Base-by-base conservation (phyloP, 2,113 vertebrate species). In the Jaculus jaculus region DNA sequence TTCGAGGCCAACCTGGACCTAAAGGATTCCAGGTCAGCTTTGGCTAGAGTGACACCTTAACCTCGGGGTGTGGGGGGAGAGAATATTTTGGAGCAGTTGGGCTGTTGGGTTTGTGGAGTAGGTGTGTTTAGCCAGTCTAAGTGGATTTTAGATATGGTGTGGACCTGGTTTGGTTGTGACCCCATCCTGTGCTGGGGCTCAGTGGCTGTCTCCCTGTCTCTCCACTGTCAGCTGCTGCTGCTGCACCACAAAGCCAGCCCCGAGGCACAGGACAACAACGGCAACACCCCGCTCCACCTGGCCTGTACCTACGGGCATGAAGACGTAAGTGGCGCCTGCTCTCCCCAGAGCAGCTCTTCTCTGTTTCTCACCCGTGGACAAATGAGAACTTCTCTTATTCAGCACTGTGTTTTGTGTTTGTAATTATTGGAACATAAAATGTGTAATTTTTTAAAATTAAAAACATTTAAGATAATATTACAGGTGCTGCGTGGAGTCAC, bases 291-390 rank as follows among this genome's bases (percentile, higher is more conserved):
- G 0, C 98, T 99, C 81, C 99, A 99, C 98, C 98, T 99, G 95
- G 99, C 99, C 96, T 99, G 99, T 98, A 98, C 98, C 95, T 98
- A 99, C 0, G 99, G 99, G 42, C 99, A 99, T 1, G 99, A 99
- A 89, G 99, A 99, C 37, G 99, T 99, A 97, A 99, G 97, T 97
- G 90, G 18, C 0, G 0, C 87, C 4, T 0, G 23, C 18, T 3
- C 0, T 3, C 95, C 97, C 5, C 3, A 0, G 15, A 12, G 71
- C 0, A 2, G 5, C 66, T n/a, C 21, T 1, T 0, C 7, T 34
- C 4, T 30, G 12, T 24, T 32, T 32, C 42, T 13, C 1, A 0
- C 58, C 10, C 0, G 1, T 12, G 15, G 18, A 51, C 58, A 69
- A 21, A 39, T 3, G 3, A 1, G 17, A 4, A 17, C 24, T 20